These are phyloP conservation scores for Druceiella hillmani DNA, from an alignment of 2,888 invertebrate species.

Conservation along the genomic window DNA sequence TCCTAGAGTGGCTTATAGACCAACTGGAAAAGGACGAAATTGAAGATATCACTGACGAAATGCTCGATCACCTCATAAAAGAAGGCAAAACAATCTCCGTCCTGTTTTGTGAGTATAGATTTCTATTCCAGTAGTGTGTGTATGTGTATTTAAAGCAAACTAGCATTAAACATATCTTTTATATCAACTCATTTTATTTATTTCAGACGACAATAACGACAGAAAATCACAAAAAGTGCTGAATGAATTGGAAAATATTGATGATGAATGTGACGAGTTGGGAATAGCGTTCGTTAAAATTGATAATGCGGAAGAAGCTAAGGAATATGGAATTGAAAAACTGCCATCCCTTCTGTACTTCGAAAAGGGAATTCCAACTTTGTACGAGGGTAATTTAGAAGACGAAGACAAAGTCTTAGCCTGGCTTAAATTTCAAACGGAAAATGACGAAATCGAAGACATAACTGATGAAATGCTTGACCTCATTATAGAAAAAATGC, in stretches of 20 bases:
- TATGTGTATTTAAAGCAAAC: background rate
- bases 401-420: conserved; percentile 84
- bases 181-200: conserved; percentile 15
- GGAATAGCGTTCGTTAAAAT: conserved; percentile 91
- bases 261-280: conserved; percentile 85
- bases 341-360: conserved; percentile 81
- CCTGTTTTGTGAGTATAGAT: conserved; percentile 71
- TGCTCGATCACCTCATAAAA: conserved; percentile 84
- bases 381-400: conserved; percentile 79
- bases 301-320: conserved; percentile 84
- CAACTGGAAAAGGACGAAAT: conserved; percentile 91
- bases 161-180: conserved; percentile 12
- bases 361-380: conserved; percentile 69
- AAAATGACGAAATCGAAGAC: conserved; percentile 89
- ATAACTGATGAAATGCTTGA: conserved; percentile 93
- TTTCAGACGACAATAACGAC: conserved; percentile 82
- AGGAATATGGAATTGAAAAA: conserved; percentile 87
- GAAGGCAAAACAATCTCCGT: conserved; percentile 87
- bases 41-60: conserved; percentile 92
- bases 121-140: background rate
- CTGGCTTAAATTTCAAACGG: conserved; percentile 81
- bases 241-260: conserved; percentile 88
- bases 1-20: conserved; percentile 80
- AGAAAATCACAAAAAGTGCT: conserved; percentile 79
- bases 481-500: conserved; percentile 81